Percentiles rank a stretch among this genome's conserved stretches.
Conservation (phyloP, 1,140 invertebrate species). For the Neuroterus valhalla region DNA sequence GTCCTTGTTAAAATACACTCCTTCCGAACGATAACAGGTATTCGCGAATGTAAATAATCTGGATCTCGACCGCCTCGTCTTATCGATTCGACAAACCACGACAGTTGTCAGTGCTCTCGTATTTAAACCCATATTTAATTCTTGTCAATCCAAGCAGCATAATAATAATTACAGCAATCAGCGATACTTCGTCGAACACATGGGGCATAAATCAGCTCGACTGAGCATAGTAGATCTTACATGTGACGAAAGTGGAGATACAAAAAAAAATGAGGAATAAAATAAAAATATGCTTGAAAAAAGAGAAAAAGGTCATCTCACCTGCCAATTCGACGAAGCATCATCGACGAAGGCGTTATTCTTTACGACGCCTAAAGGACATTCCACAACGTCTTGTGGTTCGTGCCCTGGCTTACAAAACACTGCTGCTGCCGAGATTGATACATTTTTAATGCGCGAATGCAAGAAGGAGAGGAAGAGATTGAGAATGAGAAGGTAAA, state of each 20-base stretch:
- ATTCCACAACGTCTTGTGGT: constrained; percentile 43
- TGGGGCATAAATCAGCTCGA: constrained; percentile 9
- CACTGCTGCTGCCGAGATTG: constrained; percentile 54
- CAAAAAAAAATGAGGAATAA: neutral
- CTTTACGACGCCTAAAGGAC: constrained; percentile 56
- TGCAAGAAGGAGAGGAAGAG: constrained; percentile 22
- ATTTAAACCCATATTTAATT: neutral
- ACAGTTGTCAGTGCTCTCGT: neutral
- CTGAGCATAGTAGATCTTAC: neutral
- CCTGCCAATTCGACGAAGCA: constrained; percentile 9
- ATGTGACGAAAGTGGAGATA: neutral
- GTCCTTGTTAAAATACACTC: neutral
- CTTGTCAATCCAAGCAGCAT: neutral
- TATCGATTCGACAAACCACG: constrained; percentile 1
- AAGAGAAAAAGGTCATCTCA: neutral
- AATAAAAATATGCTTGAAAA: neutral
- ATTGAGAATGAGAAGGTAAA: constrained; percentile 34
- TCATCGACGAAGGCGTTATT: constrained; percentile 49
- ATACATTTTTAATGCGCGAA: constrained; percentile 66
- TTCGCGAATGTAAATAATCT: neutral
- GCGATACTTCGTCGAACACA: neutral
- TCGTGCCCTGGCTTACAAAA: constrained; percentile 47
- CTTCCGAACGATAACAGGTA: neutral
- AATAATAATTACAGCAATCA: neutral
- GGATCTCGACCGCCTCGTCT: neutral